Evolutionary conservation across 2,888 invertebrate genomes (phyloP).

Genomic region (Ophion slaviceki): DNA sequence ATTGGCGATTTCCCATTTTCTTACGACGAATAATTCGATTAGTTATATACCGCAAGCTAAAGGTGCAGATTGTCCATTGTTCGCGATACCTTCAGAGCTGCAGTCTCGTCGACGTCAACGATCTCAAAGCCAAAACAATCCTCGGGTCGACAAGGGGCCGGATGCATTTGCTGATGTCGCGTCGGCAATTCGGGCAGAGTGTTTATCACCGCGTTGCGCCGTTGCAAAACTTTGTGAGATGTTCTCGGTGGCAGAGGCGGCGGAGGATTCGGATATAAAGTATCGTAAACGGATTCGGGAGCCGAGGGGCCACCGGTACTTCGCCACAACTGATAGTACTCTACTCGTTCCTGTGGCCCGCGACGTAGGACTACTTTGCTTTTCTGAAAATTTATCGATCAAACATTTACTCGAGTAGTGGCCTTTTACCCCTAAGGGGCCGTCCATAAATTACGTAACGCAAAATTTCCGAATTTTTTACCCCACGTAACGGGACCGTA

Average conservation of each 20-base stretch:
- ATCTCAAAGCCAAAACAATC: conserved; percentile 94
- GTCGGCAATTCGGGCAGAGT: conserved; percentile 88
- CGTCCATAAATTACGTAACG: no score
- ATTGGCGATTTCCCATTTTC: no score
- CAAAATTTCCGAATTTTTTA: no score
- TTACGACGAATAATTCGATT: no score
- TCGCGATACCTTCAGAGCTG: conserved; percentile 77
- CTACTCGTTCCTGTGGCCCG: conserved; percentile 77
- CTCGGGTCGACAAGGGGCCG: conserved; percentile 87
- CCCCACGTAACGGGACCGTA: no score
- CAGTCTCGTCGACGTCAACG: conserved; percentile 91
- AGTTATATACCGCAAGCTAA: no score
- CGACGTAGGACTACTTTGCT: conserved; percentile 73
- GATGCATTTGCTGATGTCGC: conserved; percentile 88
- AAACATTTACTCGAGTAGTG: neutral
- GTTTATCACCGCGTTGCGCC: conserved; percentile 85
- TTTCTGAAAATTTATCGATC: conserved; percentile 70
- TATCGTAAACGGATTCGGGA: conserved; percentile 76
- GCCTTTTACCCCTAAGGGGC: neutral
- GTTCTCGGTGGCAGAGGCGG: conserved; percentile 91
- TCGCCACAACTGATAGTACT: conserved; percentile 82
- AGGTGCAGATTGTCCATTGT: neutral
- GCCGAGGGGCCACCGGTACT: conserved; percentile 80
- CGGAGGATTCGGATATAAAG: conserved; percentile 79
- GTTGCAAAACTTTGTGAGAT: conserved; percentile 91